Base-by-base conservation (phyloP, 1,140 invertebrate genomes). In the Drosophila ficusphila region DNA sequence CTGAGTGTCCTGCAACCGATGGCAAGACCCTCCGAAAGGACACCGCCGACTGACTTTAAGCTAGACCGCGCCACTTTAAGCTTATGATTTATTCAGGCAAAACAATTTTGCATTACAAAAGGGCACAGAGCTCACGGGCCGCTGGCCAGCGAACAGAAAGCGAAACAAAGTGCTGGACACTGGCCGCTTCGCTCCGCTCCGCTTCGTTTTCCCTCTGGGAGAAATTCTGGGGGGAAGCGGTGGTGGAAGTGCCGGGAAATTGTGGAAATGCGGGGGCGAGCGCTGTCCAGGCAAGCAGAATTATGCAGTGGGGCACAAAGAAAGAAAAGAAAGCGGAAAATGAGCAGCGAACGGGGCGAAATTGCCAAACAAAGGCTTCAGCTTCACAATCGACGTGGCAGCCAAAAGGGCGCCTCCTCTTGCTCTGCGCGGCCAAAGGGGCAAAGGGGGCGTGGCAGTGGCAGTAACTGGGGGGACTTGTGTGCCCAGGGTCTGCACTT, bases 1-100 rank as follows among this genome's bases (percentile, higher is more conserved):
- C 14, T 9, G 14, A 48, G 25, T 34, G 31, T 9, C 36, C 8
- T 7, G 21, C 6, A 23, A 25, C 19, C 12, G 21, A 25, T 12
- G 19, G 41, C 6, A 8, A 4, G 4, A 11, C 4, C 16, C 11
- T n/a, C 33, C 33, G 14, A 60, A 60, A 39, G 53, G 52, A 39
- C 41, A 47, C 31, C 21, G 16, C 18, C 12, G 25, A 42, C 53
- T 53, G 54, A 56, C 67, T 82, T 76, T 72, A 72, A 81, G 41
- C 29, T 27, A n/a, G 21, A 31, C 27, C 23, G 23, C 18, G 18
- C 36, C 41, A 27, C 70, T 57, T 72, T 65, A 76, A 79, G 76
- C 57, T 71, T 51, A 85, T 83, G 77, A 85, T 79, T 85, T 72
- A 85, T 85, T 85, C 81, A 86, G 68, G 81, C 79, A 86, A 83